Base-by-base conservation (phyloP, 2,113 vertebrate species). In the Anguilla japonica region DNA sequence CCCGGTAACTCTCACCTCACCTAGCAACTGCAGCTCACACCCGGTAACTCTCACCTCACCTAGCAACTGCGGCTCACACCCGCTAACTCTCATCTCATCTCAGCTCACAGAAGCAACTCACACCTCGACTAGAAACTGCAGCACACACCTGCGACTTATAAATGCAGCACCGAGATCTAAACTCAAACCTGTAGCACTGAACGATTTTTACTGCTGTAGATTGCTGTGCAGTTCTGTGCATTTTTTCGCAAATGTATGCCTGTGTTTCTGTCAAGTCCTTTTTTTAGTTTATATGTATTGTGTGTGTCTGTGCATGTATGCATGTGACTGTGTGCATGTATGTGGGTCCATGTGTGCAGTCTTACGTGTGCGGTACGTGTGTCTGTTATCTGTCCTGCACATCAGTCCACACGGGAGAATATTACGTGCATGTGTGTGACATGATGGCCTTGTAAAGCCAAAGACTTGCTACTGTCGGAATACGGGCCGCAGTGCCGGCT, bases 401-500 rank as follows among this genome's bases (percentile, higher is more conserved):
- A 7, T 83, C 53, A 20, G n/a, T 26, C 56, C 40, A 67, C 56
- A 63, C 5, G 40, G 82, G 15, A 90, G 85, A 90, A 89, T 81
- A 41, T 88, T 87, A 90, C 80, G 87, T 90, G 89, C 91, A 88
- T n/a, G 34, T 34, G 29, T 81, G 89, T 63, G 89, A 93, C 91
- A 87, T 60, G 91, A 93, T 88, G 89, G 85, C 87, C 92, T 93
- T 79, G 11, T 93, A 93, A 92, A 92, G 89, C n/a, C 0, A 82
- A 88, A 91, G 78, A 82, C 86, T 53, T 63, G 26, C 90, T 90
- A 87, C 87, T 90, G 91, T 89, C 83, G 88, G 88, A 87, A 46
- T 82, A 79, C 87, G 90, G 88, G 88, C 79, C 83, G 83, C 71
- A 41, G 84, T 29, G 57, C 87, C 88, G 88, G 88, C 88, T 46